These are phyloP conservation scores for Anser brachyrhynchus DNA, from an alignment of 2,113 vertebrate genomes.

Conservation along the genomic window DNA sequence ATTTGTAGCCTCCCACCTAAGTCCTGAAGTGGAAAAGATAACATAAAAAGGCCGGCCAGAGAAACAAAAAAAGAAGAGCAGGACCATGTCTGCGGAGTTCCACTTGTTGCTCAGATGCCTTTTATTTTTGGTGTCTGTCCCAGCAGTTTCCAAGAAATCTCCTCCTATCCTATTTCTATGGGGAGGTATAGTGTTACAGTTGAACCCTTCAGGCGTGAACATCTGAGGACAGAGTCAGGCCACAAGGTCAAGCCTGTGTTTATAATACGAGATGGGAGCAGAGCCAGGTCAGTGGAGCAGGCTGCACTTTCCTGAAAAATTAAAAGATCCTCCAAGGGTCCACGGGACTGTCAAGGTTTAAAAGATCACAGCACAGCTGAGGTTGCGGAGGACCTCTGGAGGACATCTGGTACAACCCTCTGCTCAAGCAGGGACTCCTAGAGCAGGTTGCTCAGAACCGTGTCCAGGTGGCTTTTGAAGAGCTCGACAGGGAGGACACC, in stretches of 20 bases:
- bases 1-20: not conserved
- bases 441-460: not conserved
- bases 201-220: not conserved
- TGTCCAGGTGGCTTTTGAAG: not conserved
- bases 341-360: fast-evolving
- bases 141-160: constrained; percentile 42
- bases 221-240: not conserved
- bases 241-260: not conserved
- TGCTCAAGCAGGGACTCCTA: not conserved
- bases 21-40: not conserved
- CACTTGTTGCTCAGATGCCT: not conserved
- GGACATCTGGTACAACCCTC: not conserved
- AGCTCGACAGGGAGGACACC: fast-evolving
- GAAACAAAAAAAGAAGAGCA: not conserved
- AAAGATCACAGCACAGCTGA: not conserved
- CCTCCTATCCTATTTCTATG: constrained; percentile 37
- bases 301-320: not conserved
- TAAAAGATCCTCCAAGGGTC: not conserved
- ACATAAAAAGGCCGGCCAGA: not conserved
- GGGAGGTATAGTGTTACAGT: not conserved
- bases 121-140: constrained; percentile 55
- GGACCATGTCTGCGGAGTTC: not conserved
- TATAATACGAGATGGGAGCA: not conserved
- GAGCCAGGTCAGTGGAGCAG: not conserved
- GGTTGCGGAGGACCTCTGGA: not conserved